Conservation (phyloP, 2,113 vertebrate genomes). For the Seriola quinqueradiata region DNA sequence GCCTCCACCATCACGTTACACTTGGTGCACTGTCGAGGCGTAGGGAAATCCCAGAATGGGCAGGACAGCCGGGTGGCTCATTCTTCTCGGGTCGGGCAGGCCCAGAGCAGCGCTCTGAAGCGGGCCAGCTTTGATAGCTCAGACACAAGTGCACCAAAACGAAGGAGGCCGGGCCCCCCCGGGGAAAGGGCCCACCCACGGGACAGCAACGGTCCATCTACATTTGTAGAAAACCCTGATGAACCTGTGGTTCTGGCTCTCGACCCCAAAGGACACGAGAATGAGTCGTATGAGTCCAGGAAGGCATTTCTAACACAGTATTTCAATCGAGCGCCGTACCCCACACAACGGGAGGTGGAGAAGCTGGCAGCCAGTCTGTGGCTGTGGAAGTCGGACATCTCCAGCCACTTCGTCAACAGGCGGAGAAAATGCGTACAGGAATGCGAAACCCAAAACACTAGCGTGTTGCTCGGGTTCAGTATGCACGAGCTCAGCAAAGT, state of each 20-base stretch:
- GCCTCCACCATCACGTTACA: conserved; percentile 98
- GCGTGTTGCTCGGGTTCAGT: conserved; percentile 94
- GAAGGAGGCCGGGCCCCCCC: conserved; percentile 85
- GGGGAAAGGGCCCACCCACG: conserved; percentile 80
- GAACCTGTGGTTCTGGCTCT: conserved; percentile 92
- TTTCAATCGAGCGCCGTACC: conserved; percentile 94
- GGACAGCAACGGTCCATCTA: conserved; percentile 75
- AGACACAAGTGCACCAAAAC: conserved; percentile 90
- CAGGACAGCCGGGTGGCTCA: conserved; percentile 90
- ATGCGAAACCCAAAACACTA: conserved; percentile 89
- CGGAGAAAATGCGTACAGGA: conserved; percentile 92
- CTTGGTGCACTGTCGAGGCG: conserved; percentile 96
- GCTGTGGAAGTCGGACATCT: conserved; percentile 97
- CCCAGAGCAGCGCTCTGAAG: conserved; percentile 87
- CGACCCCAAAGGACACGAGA: conserved; percentile 95
- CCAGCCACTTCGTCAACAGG: conserved; percentile 93
- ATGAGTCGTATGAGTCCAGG: conserved; percentile 94
- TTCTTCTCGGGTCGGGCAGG: conserved; percentile 86
- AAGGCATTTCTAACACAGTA: conserved; percentile 96
- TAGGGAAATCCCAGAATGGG: conserved; percentile 96
- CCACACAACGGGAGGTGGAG: conserved; percentile 92
- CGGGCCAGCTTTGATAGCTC: conserved; percentile 86
- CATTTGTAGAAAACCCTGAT: conserved; percentile 91
- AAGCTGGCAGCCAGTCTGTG: conserved; percentile 94
- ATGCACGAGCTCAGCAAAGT: conserved; percentile 93